Conservation (phyloP, 2,113 vertebrate genomes). For the Pseudopodoces humilis region DNA sequence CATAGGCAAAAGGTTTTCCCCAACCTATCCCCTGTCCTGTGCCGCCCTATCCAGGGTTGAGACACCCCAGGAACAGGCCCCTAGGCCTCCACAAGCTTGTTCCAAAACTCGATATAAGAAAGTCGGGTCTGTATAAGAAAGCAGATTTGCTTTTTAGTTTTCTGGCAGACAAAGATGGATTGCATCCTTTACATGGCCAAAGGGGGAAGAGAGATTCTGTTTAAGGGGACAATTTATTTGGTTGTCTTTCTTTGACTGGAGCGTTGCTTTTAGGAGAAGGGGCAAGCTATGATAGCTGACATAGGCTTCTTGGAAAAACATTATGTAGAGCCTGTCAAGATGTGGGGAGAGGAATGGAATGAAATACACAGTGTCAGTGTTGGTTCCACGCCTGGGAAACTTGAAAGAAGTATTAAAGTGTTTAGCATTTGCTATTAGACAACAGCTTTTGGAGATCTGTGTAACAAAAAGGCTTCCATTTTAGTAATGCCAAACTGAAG, state of each 20-base stretch:
- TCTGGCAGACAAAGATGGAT: conserved; percentile 14
- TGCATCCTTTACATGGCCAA: not conserved
- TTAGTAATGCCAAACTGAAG: not conserved
- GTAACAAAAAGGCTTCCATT: not conserved
- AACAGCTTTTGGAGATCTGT: not conserved
- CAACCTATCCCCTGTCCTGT: no score
- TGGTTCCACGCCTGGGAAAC: not conserved
- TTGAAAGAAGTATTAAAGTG: not conserved
- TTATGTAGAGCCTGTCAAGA: not conserved
- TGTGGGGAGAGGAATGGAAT: not conserved
- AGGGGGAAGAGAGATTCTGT: not conserved
- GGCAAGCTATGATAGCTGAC: not conserved
- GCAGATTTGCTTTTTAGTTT: conserved; percentile 15
- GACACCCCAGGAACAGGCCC: no score
- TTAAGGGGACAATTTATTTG: not conserved
- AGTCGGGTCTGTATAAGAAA: conserved; percentile 3
- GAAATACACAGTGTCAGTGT: not conserved
- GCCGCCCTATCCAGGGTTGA: no score
- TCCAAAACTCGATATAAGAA: conserved; percentile 10
- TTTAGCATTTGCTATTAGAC: not conserved
- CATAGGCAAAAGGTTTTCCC: no score
- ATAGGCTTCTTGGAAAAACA: not conserved
- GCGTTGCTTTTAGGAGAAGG: not conserved
- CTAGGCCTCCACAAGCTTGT: not conserved
- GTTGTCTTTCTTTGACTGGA: not conserved